These are phyloP conservation scores for Noturus placidus DNA, from an alignment of 2,113 vertebrate genomes.

Conservation along the genomic window DNA sequence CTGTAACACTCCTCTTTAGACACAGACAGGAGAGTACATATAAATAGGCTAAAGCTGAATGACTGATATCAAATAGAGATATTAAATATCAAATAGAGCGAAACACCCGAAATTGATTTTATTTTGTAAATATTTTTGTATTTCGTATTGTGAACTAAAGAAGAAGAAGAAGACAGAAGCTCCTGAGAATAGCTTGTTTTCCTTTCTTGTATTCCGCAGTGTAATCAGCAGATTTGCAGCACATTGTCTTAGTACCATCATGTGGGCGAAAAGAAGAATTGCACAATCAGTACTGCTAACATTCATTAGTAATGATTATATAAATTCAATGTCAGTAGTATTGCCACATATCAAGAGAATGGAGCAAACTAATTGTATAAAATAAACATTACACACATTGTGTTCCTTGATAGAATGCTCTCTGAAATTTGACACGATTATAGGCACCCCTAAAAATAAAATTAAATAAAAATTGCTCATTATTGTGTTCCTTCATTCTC, in stretches of 20 bases:
- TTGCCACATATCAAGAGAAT: background rate
- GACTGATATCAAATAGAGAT: constrained; percentile 11
- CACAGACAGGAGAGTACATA: background rate
- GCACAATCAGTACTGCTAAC: background rate
- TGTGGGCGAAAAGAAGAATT: constrained; percentile 27
- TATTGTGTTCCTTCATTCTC: too few relatives aligned
- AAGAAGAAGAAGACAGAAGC: background rate
- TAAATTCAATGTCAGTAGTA: background rate
- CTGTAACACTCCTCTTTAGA: background rate
- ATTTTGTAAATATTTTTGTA: background rate
- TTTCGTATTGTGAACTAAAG: background rate
- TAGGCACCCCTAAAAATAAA: background rate
- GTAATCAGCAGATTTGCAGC: background rate
- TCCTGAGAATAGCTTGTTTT: background rate
- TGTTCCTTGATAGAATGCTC: background rate
- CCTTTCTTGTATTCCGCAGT: background rate
- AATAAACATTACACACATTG: background rate
- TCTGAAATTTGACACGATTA: background rate
- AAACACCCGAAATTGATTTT: background rate
- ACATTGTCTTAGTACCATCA: constrained; percentile 20
- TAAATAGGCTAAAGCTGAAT: background rate
- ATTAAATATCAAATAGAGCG: background rate
- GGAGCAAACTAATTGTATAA: background rate
- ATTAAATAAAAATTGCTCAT: too few relatives aligned
- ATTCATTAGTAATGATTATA: background rate